Conservation (phyloP, 2,888 invertebrate genomes). For the Eupithecia insigniata region DNA sequence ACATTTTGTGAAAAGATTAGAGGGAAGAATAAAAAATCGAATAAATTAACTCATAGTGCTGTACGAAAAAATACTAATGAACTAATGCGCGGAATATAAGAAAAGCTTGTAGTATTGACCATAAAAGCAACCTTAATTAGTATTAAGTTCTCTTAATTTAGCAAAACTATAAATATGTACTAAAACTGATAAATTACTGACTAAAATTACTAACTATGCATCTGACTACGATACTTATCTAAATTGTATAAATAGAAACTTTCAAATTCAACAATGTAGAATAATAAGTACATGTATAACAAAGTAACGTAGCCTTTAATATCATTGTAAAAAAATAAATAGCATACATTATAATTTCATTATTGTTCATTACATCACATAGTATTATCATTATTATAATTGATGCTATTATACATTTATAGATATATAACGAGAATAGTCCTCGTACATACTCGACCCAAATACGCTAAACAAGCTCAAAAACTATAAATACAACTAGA, state of each 20-base stretch:
- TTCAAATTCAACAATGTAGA: slow-evolving; percentile 29
- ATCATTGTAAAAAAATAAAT: slow-evolving; percentile 13
- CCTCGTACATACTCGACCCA: slow-evolving; percentile 16
- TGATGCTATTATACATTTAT: slow-evolving; percentile 15
- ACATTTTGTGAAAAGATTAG: background rate
- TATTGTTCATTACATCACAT: slow-evolving; percentile 44
- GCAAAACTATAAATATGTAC: background rate
- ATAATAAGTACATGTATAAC: slow-evolving; percentile 28
- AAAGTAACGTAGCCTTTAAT: background rate
- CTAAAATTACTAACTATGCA: slow-evolving; percentile 13
- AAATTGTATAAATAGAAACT: slow-evolving; percentile 31
- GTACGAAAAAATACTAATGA: background rate
- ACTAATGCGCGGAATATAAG: too few species aligned
- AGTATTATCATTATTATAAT: slow-evolving; percentile 26
- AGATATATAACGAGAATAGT: slow-evolving; percentile 20
- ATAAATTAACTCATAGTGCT: too few species aligned
- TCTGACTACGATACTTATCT: slow-evolving; percentile 17
- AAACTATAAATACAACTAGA: slow-evolving; percentile 20
- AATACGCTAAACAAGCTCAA: slow-evolving; percentile 26
- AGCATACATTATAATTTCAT: slow-evolving; percentile 23
- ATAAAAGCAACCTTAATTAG: background rate
- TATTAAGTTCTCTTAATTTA: background rate
- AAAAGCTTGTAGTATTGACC: background rate
- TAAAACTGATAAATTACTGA: background rate
- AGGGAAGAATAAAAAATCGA: background rate